These are phyloP conservation scores for Hypocryptadius cinnamomeus DNA, from an alignment of 2,113 vertebrate genomes.

Conservation along the genomic window DNA sequence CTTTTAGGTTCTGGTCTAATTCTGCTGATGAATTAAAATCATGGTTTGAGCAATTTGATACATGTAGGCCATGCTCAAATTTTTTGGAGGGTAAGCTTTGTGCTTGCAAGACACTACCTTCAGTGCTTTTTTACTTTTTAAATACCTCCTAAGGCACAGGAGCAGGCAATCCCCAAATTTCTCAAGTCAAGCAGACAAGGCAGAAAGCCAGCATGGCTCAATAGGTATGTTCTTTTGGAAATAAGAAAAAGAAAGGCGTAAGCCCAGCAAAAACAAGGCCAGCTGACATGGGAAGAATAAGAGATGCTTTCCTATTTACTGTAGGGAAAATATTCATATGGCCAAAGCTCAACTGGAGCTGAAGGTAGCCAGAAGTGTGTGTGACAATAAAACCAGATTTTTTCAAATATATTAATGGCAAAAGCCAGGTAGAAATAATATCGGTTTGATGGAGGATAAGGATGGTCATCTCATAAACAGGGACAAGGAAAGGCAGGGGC, in stretches of 20 bases:
- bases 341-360: not conserved
- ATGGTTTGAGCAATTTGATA: not conserved
- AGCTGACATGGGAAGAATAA: not conserved
- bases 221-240: not conserved
- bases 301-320: not conserved
- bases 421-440: not conserved
- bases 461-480: not conserved
- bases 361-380: not conserved
- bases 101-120: not conserved
- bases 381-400: not conserved
- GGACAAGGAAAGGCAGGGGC: not conserved
- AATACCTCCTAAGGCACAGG: not conserved
- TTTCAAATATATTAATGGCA: not conserved
- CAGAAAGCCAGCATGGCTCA: not conserved
- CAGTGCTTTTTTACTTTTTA: not conserved
- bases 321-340: not conserved
- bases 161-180: not conserved
- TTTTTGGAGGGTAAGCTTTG: not conserved
- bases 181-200: not conserved
- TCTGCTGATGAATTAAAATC: not conserved
- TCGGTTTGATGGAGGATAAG: fast-evolving
- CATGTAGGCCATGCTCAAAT: fast-evolving
- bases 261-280: not conserved
- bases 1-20: not conserved
- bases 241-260: not conserved